phyloP scores from a whole-genome alignment of 2,797 vertebrate genomes.

The Trachurus trachurus region DNA sequence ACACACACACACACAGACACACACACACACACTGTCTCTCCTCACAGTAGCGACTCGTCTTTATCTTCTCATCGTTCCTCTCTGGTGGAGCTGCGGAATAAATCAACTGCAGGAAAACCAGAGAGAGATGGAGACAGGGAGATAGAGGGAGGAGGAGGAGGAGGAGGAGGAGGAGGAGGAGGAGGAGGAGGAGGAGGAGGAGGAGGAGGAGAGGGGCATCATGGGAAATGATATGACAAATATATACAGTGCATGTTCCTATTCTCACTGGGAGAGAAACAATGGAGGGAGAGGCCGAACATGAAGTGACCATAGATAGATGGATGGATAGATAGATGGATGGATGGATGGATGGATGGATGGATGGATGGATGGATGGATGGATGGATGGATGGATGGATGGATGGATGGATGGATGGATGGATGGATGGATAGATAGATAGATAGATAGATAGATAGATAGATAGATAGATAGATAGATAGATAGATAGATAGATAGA shows the following conservation, averaged over 20 bases:
- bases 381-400: too few relatives aligned
- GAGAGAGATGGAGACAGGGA: constrained; percentile 46
- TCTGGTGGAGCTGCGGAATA: constrained; percentile 74
- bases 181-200: not conserved
- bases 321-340: too few relatives aligned
- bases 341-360: too few relatives aligned
- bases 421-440: too few relatives aligned
- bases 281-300: not conserved
- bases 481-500: too few relatives aligned
- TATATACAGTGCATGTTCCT: constrained; percentile 24
- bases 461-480: too few relatives aligned
- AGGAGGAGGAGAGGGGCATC: constrained; percentile 53
- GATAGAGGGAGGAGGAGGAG: constrained; percentile 33
- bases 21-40: not conserved
- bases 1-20: constrained; percentile 26
- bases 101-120: constrained; percentile 70
- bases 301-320: too few relatives aligned
- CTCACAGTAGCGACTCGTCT: constrained; percentile 53
- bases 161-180: too few relatives aligned
- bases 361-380: not conserved
- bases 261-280: constrained; percentile 8
- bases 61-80: constrained; percentile 73
- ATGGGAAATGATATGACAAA: constrained; percentile 74
- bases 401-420: too few relatives aligned
- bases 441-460: not conserved